Base-by-base conservation (phyloP, 2,113 vertebrate genomes). In the Varanus komodoensis region DNA sequence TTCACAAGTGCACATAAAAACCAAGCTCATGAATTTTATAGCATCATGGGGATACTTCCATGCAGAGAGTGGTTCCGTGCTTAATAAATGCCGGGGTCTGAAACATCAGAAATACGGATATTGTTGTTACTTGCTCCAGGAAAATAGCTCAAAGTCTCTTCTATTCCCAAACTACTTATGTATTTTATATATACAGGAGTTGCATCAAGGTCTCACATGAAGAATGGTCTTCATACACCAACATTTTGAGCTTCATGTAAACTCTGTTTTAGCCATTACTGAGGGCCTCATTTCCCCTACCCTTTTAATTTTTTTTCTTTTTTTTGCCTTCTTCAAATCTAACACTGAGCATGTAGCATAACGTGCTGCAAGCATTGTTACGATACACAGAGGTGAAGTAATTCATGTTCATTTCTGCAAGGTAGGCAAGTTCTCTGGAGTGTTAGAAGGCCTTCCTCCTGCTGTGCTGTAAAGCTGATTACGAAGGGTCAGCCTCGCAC, bases 381-480 rank as follows among this genome's bases (percentile, higher is more conserved):
- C 0, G 88, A 95, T 95, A 89, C 94, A 95, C 94, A 95, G 95
- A 96, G 94, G 96, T 96, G 96, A 97, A 94, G 95, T 96, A 96
- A 97, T 96, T 96, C 96, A 92, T 89, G 93, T 94, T 15, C 88
- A 93, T 90, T 96, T 95, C 94, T 96, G 95, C 94, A 92, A 91
- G 8, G 91, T 95, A 95, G 93, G 94, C 96, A 94, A 92, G 90
- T 96, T 96, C 91, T 90, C 92, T 84, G 89, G 93, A 93, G 92
- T 71, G 94, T 91, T 82, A 0, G 85, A 89, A 92, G 0, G 0
- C 92, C 82, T 92, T 79, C 87, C 90, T 93, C 94, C 92, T 0
- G 0, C 94, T 92, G 94, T 93, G 93, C 92, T 0, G 89, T 91
- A 94, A 94, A 95, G 95, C 92, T 95, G 96, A 95, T 96, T 95